A percentile compares a stretch with the other conserved stretches of the same genome.
Evolutionary conservation across 2,888 invertebrate genomes (phyloP).

Genomic region (Gortyna flavago): DNA sequence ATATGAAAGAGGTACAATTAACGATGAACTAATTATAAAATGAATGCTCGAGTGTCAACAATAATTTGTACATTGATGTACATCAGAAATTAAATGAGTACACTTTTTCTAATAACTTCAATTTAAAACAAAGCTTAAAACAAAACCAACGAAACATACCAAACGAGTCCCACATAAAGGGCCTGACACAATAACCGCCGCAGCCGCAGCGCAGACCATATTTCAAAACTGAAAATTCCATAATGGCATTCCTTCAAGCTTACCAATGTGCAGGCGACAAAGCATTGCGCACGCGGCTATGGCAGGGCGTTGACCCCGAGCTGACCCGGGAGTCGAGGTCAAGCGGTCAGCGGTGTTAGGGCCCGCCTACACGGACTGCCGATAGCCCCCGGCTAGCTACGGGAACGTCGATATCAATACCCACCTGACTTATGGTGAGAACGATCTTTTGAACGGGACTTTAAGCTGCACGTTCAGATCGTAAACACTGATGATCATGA

Average conservation of each 20-base stretch:
- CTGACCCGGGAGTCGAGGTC: conserved; percentile 84
- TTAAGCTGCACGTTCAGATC: conserved; percentile 54
- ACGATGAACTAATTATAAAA: background rate
- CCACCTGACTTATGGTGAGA: conserved; percentile 66
- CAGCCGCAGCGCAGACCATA: conserved; percentile 38
- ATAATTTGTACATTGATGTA: too few relatives aligned
- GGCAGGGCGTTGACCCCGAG: conserved; percentile 84
- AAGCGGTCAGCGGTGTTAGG: conserved; percentile 84
- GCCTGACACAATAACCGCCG: conserved; percentile 8
- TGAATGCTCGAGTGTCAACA: background rate
- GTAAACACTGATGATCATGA: conserved; percentile 48
- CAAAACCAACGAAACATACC: background rate
- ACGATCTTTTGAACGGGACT: conserved; percentile 68
- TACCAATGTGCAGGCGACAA: conserved; percentile 80
- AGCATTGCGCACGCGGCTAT: conserved; percentile 70
- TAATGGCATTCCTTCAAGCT: conserved; percentile 73
- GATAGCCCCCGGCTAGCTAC: conserved; percentile 70
- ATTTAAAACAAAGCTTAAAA: background rate
- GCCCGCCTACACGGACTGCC: conserved; percentile 76
- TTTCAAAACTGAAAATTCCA: conserved; percentile 70
- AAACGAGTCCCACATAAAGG: background rate
- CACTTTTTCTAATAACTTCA: background rate
- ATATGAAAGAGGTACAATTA: background rate
- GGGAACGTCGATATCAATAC: conserved; percentile 50
- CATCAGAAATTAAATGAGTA: background rate